Conservation (phyloP, 1,140 invertebrate genomes). For the Penaeus indicus region DNA sequence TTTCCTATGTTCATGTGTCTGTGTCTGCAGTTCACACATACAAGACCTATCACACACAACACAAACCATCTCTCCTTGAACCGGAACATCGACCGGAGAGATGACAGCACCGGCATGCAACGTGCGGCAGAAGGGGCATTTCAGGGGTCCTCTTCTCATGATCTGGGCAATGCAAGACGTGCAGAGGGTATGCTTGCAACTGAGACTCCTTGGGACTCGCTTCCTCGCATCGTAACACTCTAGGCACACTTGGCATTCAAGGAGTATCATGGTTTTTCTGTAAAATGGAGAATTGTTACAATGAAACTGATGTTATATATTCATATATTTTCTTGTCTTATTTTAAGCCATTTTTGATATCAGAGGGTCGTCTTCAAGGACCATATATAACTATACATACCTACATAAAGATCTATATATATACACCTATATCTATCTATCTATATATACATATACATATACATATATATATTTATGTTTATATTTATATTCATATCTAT, state of each 20-base stretch:
- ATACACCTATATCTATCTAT: no score
- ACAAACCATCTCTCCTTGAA: constrained; percentile 40
- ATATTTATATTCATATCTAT: no score
- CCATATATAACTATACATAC: no score
- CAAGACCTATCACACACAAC: neutral
- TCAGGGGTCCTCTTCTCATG: constrained; percentile 30
- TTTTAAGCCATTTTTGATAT: no score
- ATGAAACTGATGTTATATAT: neutral
- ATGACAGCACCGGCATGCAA: constrained; percentile 7
- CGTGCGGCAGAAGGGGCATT: constrained; percentile 45
- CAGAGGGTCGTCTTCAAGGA: no score
- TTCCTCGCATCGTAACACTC: constrained; percentile 39
- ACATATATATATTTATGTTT: no score
- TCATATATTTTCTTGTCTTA: neutral
- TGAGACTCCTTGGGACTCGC: constrained; percentile 40
- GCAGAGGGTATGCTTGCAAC: constrained; percentile 46
- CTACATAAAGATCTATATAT: no score
- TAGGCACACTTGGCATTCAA: constrained; percentile 39
- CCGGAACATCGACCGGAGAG: constrained; percentile 29
- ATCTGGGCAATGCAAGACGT: constrained; percentile 40
- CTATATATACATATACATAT: no score
- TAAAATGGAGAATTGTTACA: neutral
- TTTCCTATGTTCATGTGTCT: no score
- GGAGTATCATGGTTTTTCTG: neutral
- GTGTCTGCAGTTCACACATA: neutral